Base-by-base conservation (phyloP, 1,140 invertebrate genomes). In the Solenopsis invicta region DNA sequence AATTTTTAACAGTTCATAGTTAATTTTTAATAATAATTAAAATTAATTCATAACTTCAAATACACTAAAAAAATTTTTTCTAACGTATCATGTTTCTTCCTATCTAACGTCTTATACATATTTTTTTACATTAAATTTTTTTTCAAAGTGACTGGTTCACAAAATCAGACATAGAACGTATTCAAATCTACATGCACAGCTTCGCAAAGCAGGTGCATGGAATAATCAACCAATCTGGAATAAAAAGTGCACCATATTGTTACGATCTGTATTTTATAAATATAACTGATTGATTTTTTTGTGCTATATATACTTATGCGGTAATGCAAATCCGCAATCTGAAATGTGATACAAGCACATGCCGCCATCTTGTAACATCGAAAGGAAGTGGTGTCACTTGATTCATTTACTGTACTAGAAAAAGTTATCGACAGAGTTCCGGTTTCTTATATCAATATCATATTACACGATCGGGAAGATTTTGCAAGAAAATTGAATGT, bases 351-450 rank as follows among this genome's bases (percentile, higher is more conserved):
- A n/a, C 48, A 75, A n/a, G 52, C 29, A 61, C 18, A 84, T 75
- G 21, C 18, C 69, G 80, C 80, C 80, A 84, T 24, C 80, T 84
- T 61, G 69, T 41, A 84, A 61, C 18, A n/a, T 29, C 1, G 13
- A 75, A 84, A 62, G 69, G 69, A 84, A 84, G 13, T 72, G 41
- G 13, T 45, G 13, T 74, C 29, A 48, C 37, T 75, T 45, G n/a
- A 24, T 56, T 74, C 69, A 37, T 84, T 61, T 84, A 34, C 24
- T 61, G 67, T 16, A 48, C 21, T n/a, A 62, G 54, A 75, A 84
- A 59, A 48, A 54, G 74, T 84, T 84, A 84, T 50, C 80, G 80
- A 54, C 80, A 62, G 69, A 84, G 69, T 34, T 80, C 29, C 29
- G 13, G 64, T 56, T 59, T 34, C 13, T 61, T 54, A 4, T 8